Conservation (phyloP, 2,113 vertebrate species). For the Nothobranchius furzeri region DNA sequence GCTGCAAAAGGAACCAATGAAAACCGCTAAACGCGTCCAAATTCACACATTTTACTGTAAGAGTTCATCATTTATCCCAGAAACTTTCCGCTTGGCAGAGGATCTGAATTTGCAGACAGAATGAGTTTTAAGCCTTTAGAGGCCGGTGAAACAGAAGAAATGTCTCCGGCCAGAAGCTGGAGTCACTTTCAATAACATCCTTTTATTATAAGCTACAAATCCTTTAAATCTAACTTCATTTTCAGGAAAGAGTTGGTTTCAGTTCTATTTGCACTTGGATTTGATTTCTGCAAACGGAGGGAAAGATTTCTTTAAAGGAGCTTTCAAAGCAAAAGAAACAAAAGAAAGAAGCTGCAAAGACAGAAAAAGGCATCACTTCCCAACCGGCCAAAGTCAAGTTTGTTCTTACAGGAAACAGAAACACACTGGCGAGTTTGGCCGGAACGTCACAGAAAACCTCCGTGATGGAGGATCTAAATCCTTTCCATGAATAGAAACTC, state of each 20-base stretch:
- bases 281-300: no score
- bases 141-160: not conserved
- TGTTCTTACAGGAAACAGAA: not conserved
- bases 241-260: no score
- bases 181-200: not conserved
- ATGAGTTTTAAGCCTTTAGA: no score
- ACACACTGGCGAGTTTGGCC: no score
- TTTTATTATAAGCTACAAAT: not conserved
- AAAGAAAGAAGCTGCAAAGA: not conserved
- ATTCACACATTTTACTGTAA: not conserved
- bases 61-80: no score
- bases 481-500: no score
- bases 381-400: not conserved
- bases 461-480: no score
- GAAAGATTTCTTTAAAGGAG: not conserved
- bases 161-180: not conserved
- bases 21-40: not conserved
- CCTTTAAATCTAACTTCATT: not conserved
- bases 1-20: no score
- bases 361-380: not conserved
- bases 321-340: not conserved
- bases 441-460: no score
- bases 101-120: no score
- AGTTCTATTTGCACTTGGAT: no score
- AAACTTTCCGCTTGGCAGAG: no score